Evolutionary conservation across 2,888 invertebrate species (phyloP).

Genomic region (Eulithis testata): DNA sequence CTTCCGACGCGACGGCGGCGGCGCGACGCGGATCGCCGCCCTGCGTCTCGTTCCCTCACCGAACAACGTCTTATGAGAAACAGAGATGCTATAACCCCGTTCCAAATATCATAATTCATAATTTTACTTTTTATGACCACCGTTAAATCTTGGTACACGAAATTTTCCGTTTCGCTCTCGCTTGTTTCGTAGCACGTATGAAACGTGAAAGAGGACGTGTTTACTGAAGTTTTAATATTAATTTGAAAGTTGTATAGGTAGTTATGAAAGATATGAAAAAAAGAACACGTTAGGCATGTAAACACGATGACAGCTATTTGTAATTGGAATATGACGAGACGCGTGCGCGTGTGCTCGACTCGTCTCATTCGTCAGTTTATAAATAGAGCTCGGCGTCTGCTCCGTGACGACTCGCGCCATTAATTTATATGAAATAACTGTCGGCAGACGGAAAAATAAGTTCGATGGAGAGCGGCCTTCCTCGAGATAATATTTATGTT

Average conservation of each 20-base stretch:
- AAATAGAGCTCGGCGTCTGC: constrained; percentile 83
- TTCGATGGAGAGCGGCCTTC: constrained; percentile 80
- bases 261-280: constrained; percentile 57
- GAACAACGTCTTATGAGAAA: constrained; percentile 55
- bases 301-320: constrained; percentile 81
- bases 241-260: constrained; percentile 52
- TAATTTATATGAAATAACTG: constrained; percentile 85
- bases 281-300: constrained; percentile 66
- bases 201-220: constrained; percentile 42
- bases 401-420: constrained; percentile 84
- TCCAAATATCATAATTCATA: constrained; percentile 82
- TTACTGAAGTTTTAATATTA: constrained; percentile 47
- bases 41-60: constrained; percentile 72
- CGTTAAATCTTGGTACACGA: constrained; percentile 53
- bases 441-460: constrained; percentile 84
- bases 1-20: constrained; percentile 68
- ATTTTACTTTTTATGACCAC: constrained; percentile 74
- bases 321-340: constrained; percentile 84
- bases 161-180: constrained; percentile 64
- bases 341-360: constrained; percentile 80
- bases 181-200: constrained; percentile 36
- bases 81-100: constrained; percentile 66
- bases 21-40: constrained; percentile 70
- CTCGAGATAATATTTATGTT: constrained; percentile 82
- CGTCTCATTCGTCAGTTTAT: constrained; percentile 84